A percentile compares a stretch with the other conserved stretches of the same genome.
These are phyloP conservation scores for Danio kyathit DNA, from an alignment of 2,797 vertebrate species.

Conservation along the genomic window DNA sequence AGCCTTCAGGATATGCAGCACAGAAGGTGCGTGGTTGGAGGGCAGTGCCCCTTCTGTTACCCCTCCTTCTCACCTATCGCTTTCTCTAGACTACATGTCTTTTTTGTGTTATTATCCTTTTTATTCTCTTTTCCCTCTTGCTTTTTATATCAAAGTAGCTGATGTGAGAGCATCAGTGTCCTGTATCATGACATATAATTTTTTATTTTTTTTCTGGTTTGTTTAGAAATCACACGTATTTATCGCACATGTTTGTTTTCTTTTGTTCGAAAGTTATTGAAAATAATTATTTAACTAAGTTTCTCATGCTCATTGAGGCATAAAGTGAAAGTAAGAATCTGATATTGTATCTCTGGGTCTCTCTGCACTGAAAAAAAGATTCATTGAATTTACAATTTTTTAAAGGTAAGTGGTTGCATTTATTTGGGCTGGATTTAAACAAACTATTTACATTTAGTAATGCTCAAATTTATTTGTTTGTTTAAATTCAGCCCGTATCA, in stretches of 20 bases:
- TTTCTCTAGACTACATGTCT: conserved; percentile 6
- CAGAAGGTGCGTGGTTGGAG: conserved; percentile 59
- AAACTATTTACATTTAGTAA: too few relatives aligned
- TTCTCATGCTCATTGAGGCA: too few relatives aligned
- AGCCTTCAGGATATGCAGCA: conserved; percentile 60
- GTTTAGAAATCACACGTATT: neutral
- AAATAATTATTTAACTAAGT: too few relatives aligned
- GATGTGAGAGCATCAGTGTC: neutral
- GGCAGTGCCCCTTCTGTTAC: conserved; percentile 12
- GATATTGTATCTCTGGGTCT: too few relatives aligned
- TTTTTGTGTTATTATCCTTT: conserved; percentile 21
- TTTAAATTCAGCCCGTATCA: too few relatives aligned
- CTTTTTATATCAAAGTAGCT: conserved; percentile 24
- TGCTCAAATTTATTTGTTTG: too few relatives aligned
- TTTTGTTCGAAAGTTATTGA: too few relatives aligned
- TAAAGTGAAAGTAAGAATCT: too few relatives aligned
- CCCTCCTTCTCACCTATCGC: conserved; percentile 27
- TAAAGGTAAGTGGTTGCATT: too few relatives aligned
- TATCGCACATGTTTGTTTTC: neutral
- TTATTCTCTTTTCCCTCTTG: conserved; percentile 3
- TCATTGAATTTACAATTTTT: too few relatives aligned
- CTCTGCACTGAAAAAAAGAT: too few relatives aligned
- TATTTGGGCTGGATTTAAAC: too few relatives aligned
- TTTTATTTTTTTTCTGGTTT: neutral
- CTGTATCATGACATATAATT: neutral